Base-by-base conservation (phyloP, 2,113 vertebrate species). In the Callipepla californica region DNA sequence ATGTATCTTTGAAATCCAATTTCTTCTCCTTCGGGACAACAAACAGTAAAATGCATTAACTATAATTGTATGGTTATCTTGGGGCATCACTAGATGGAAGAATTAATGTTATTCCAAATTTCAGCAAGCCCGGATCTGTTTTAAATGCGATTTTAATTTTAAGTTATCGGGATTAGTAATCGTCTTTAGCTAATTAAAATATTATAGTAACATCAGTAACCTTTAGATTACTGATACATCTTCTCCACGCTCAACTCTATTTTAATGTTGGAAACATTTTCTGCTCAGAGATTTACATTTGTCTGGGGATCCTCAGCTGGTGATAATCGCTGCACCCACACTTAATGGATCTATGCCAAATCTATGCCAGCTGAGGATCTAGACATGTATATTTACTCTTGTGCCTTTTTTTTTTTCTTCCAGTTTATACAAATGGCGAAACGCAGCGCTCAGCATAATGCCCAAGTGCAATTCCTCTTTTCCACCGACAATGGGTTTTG, bases 31-130 rank as follows among this genome's bases (percentile, higher is more conserved):
- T 74, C 30, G 87, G 76, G 82, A 93, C 44, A 70, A 48, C 63
- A 83, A 89, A 82, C 69, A 91, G 69, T 73, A 78, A 94, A 91
- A 96, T 73, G 65, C 85, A 96, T 91, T 90, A 92, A 78, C 69
- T 20, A 68, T 76, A 90, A 92, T 69, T 83, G 45, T 57, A 45
- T 42, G 66, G 57, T 87, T 94, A 89, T 93, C 76, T 94, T 16
- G 19, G 65, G 85, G 47, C 57, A 83, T 72, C 57, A 22, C 6
- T 5, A 83, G 65, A 70, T 30, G 32, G 38, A 89, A 87, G 62
- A 87, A 92, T 67, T 75, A 92, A 51, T 10, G 28, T 26, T 91
- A 82, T 25, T 91, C 57, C 83, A 78, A 76, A 86, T 70, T 80
- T 94, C 69, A 79, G 62, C 65, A 91, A 70, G 34, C 65, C 23